Evolutionary conservation across 2,888 invertebrate genomes (phyloP), one percentile per base, ranked within the genome.

Genomic region (Pristionchus mayeri): DNA sequence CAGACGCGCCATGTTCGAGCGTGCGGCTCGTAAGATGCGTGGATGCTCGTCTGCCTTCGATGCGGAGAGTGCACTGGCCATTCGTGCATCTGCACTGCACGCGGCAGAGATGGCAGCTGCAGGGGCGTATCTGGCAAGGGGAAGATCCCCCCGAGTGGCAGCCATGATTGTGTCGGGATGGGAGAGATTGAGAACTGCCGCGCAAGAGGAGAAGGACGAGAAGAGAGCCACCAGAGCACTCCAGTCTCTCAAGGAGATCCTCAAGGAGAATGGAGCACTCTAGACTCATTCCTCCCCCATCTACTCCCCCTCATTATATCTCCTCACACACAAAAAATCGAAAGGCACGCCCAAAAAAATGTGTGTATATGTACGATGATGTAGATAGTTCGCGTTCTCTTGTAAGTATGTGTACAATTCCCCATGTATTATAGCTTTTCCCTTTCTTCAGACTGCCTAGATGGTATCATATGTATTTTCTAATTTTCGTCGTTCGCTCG

Each of bases 271-370:
- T 6, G 71, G 71, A 9, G 24, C 37, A 40, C 18, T 71, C 71
- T 71, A 71, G 40, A 30, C 75, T 30, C 27, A 37, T 13, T 11
- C 24, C 21, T 44, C 11, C 48, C 52, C 52, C 50, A 3, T 52
- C 79, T 34, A 30, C 9, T 48, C 40, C 40, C 40, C 21, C 16
- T 9, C 37, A 6, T 24, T 80, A 37, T 57, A 34, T 57, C n/a
- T 37, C 50, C 27, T 50, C 52, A 21, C 27, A 3, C 37, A n/a
- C 18, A 27, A 24, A 37, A 80, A 52, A 80, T 50, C 76, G 76
- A 44, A 80, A 80, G 80, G 80, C 80, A 80, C 80, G 30, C 80
- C 80, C 80, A 80, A 80, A 80, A 80, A 80, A 57, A 80, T 6
- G n/a, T 57, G 80, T 80, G 44, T 52, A 57, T 80, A 80, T 71